These are phyloP conservation scores for Cirrhinus mrigala DNA, from an alignment of 2,797 vertebrate genomes.

Conservation along the genomic window DNA sequence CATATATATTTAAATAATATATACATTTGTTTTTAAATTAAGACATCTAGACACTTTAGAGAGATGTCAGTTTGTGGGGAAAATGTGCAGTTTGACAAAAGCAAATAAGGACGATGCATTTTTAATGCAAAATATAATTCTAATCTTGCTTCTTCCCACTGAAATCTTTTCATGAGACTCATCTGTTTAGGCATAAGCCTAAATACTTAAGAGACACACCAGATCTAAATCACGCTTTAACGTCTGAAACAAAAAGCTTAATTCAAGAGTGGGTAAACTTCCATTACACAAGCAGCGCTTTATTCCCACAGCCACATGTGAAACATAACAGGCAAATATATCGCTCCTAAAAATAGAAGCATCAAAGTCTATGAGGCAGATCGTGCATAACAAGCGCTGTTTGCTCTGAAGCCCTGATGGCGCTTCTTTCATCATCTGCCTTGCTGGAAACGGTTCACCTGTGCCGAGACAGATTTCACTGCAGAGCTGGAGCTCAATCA, in stretches of 20 bases:
- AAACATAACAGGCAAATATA: slow-evolving; percentile 24
- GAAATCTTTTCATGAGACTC: not conserved
- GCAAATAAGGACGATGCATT: not conserved
- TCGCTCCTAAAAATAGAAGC: slow-evolving; percentile 22
- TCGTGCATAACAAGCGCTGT: slow-evolving; percentile 1
- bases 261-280: slow-evolving; percentile 4
- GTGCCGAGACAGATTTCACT: slow-evolving; percentile 9
- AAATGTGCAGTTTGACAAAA: too few species aligned
- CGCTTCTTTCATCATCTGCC: slow-evolving; percentile 33
- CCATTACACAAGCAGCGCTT: not conserved
- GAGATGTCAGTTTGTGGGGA: too few species aligned
- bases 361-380: slow-evolving; percentile 18
- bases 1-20: too few species aligned
- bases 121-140: not conserved
- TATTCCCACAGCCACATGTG: slow-evolving; percentile 18
- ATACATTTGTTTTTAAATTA: too few species aligned
- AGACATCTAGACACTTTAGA: too few species aligned
- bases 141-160: not conserved
- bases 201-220: not conserved
- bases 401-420: slow-evolving; percentile 32
- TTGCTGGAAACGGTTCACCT: slow-evolving; percentile 29
- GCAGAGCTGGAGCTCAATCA: slow-evolving; percentile 12
- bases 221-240: not conserved
- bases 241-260: not conserved
- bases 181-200: not conserved